phyloP scores from a whole-genome alignment of 2,797 vertebrate genomes.

The Scarus forsteni region DNA sequence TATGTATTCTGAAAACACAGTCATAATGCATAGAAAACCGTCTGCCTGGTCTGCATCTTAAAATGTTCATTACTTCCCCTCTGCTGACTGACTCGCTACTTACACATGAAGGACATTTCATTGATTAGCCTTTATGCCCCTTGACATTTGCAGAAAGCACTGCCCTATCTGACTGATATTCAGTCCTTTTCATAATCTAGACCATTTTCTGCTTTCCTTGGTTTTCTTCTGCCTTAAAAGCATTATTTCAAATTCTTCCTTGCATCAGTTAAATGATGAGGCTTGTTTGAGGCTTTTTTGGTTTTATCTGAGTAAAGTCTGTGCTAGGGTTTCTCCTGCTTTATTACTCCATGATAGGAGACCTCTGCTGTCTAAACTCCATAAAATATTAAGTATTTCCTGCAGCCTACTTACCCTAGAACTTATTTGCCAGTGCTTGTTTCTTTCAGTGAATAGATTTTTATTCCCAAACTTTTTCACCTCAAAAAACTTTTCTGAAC shows the following conservation, averaged over 20 bases:
- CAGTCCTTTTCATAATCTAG: neutral
- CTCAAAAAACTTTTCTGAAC: neutral
- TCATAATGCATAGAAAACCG: constrained; percentile 9
- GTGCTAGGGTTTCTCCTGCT: neutral
- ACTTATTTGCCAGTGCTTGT: constrained; percentile 3
- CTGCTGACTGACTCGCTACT: neutral
- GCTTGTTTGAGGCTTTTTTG: neutral
- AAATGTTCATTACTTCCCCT: neutral
- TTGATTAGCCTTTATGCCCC: constrained; percentile 55
- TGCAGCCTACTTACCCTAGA: constrained; percentile 4
- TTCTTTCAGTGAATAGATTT: neutral
- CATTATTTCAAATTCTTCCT: neutral
- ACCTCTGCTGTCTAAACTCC: constrained; percentile 20
- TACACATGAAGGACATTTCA: constrained; percentile 26
- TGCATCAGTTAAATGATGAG: constrained; percentile 1
- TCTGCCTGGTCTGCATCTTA: constrained; percentile 36
- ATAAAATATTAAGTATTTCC: constrained; percentile 30
- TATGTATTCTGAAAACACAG: constrained; percentile 5
- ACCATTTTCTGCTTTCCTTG: neutral
- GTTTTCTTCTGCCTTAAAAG: neutral
- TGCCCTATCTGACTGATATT: constrained; percentile 20
- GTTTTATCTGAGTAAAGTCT: constrained; percentile 17
- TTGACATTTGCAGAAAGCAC: neutral
- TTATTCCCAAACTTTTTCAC: neutral
- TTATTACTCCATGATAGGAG: constrained; percentile 40